Evolutionary conservation across 2,888 invertebrate species (phyloP).

Genomic region (Megamerina dolium): DNA sequence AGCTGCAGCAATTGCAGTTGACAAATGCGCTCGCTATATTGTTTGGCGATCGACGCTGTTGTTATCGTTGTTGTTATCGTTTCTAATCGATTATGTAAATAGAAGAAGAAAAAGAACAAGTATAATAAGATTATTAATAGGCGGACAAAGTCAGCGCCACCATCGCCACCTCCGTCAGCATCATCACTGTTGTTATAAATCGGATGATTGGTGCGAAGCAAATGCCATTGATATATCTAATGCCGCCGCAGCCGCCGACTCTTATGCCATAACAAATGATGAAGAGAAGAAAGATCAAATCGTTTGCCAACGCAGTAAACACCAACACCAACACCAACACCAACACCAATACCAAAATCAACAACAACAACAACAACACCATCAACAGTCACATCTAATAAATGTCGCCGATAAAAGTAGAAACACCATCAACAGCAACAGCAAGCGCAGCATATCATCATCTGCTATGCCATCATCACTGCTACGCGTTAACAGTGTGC

Average conservation of each 20-base stretch:
- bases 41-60: constrained; percentile 22
- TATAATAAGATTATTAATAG: constrained; percentile 6
- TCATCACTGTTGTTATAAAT: no score
- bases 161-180: no score
- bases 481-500: constrained; percentile 12
- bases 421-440: background rate
- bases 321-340: background rate
- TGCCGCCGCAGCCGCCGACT: no score
- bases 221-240: no score
- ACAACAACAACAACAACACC: background rate
- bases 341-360: background rate
- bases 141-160: no score
- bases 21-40: background rate
- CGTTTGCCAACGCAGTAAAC: background rate
- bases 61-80: constrained; percentile 38
- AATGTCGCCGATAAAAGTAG: background rate
- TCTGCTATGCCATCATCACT: background rate
- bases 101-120: constrained; percentile 5
- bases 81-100: constrained; percentile 22
- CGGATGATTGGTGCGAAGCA: no score
- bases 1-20: background rate
- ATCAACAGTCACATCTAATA: background rate
- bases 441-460: background rate
- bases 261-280: no score
- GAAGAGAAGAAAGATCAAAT: background rate